Evolutionary conservation across 2,113 vertebrate species (phyloP).

Genomic region (Cynoglossus semilaevis): DNA sequence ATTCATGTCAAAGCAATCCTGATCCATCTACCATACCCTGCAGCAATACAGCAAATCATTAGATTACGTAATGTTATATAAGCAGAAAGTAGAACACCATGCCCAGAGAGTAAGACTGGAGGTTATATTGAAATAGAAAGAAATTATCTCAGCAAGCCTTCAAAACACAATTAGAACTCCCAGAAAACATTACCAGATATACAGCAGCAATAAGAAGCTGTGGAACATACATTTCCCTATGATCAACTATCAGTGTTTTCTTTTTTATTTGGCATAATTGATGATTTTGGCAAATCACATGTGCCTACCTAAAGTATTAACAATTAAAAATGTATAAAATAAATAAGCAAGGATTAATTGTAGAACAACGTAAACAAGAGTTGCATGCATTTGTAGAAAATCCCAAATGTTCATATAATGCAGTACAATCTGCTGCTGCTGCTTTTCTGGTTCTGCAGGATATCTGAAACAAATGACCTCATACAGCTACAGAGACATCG

Average conservation of each 20-base stretch:
- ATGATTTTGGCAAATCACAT: too few relatives aligned
- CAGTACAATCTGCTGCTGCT: slow-evolving; percentile 15
- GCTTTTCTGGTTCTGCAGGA: slow-evolving; percentile 53
- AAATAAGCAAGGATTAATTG: too few relatives aligned
- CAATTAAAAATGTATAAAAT: too few relatives aligned
- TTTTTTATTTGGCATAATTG: too few relatives aligned
- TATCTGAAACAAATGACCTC: slow-evolving; percentile 60
- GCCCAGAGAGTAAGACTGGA: background rate
- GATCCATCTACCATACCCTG: slow-evolving; percentile 10
- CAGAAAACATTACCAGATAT: too few relatives aligned
- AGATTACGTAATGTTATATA: slow-evolving; percentile 63
- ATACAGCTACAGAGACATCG: slow-evolving; percentile 64
- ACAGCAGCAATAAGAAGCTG: too few relatives aligned
- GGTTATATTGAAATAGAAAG: background rate
- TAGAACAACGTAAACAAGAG: background rate
- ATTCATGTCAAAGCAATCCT: slow-evolving; percentile 11
- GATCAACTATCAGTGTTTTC: too few relatives aligned
- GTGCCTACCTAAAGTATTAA: slow-evolving; percentile 7
- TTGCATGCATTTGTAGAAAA: slow-evolving; percentile 5
- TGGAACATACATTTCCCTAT: too few relatives aligned
- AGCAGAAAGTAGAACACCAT: slow-evolving; percentile 23
- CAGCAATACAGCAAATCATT: slow-evolving; percentile 31
- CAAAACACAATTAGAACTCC: too few relatives aligned
- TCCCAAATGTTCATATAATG: background rate
- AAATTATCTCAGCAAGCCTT: too few relatives aligned